Base-by-base conservation (phyloP, 1,140 invertebrate species). In the Leptinotarsa undecemlineata region DNA sequence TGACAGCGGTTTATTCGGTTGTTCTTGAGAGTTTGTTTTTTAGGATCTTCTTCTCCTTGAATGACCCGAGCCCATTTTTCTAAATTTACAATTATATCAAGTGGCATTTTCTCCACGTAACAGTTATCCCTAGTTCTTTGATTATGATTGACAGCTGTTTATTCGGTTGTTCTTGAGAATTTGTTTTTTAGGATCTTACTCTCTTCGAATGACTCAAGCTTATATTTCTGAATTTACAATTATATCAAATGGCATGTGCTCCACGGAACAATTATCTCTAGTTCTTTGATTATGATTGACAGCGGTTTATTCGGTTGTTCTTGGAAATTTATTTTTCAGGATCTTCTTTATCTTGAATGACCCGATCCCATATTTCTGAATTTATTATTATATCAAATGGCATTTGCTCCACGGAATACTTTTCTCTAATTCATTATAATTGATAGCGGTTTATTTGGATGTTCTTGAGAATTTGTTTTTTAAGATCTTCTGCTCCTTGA, bases 11-110 rank as follows among this genome's bases (percentile, higher is more conserved):
- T 15, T 15, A 57, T 57, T 57, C 15, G n/a, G 15, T 57, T 57
- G 51, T 57, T 57, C 51, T 57, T 57, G 51, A 42, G 8, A 57
- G 51, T n/a, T n/a, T 57, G 51, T 57, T 57, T 57, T 57, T 57
- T 57, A 57, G 51, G 51, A 17, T 8, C 51, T 17, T 57, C 51
- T 6, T 57, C 14, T 57, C 51, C 51, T 57, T 57, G 51, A 15
- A 57, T 17, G 51, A n/a, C 4, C n/a, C n/a, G 51, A 42, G 33
- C 33, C 33, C 33, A 42, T 42, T 11, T 42, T 42, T 42, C 1
- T 42, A 0, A 11, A 42, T 3, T 42, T 3, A 42, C 33, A 42
- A 42, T 11, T 0, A 11, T 42, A 42, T 42, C 33, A 11, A 3
- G 8, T 42, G 33, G 33, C 8, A 42, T 42, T 42, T 11, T 8